Evolutionary conservation across 2,888 invertebrate species (phyloP), one percentile per base, ranked within the genome.

Genomic region (Cheilosia urbana): DNA sequence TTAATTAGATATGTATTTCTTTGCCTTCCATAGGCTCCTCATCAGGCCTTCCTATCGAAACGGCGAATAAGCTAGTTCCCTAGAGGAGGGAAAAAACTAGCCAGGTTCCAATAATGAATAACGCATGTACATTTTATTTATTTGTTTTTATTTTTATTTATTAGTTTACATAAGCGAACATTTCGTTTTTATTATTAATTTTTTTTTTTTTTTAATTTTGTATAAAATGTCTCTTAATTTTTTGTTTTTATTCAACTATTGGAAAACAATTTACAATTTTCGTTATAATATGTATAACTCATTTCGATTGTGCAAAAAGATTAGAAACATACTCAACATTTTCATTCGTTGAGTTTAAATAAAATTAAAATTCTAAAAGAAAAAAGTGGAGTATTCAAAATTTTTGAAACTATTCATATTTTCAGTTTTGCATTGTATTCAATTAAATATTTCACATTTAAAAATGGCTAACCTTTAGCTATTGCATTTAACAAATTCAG

Each of bases 81-180:
- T 24, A 27, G 7, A 6, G 6, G 27, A 27, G 27, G 27, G 27
- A 27, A 6, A 27, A 27, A 27, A 24, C 4, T 2, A 30, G 9
- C 5, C 9, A 9, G 9, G 7, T 30, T 30, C 7, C 30, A 30
- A 37, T 13, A 13, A 37, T 11, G 13, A 37, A 37, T 11, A 13
- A 37, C 13, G 4, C 13, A 1, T 13, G 3, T 13, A 37, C 4
- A 13, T 62, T 78, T 76, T 81, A 73, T 76, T 76, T 75, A 80
- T 84, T 84, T 69, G 37, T 81, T 77, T 85, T 79, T 72, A 60
- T 73, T 73, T 84, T 85, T 81, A 55, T 81, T 85, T 81, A 85
- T 85, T 85, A 81, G 85, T 85, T 85, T 85, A 85, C 85, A 85
- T 85, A 85, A 85, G 80, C 84, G 84, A 81, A 76, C 80, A 85